phyloP scores from a whole-genome alignment of 1,140 invertebrate genomes.

The Plodia interpunctella region DNA sequence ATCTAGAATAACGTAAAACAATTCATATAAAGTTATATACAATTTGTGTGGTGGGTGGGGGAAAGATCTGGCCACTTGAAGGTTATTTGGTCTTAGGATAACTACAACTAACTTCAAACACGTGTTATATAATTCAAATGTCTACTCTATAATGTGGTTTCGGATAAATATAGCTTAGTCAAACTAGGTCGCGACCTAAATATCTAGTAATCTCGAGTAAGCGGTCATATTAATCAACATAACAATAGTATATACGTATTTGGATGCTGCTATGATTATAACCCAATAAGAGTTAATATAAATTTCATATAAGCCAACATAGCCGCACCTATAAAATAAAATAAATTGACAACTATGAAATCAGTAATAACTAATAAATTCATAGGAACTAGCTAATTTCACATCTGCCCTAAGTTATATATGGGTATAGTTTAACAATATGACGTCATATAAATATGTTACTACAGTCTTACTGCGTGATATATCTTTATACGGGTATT shows the following conservation, averaged over 20 bases:
- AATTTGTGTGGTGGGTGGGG: conserved; percentile 69
- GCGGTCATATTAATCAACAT: background rate
- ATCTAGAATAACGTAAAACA: conserved; percentile 47
- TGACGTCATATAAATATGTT: conserved; percentile 14
- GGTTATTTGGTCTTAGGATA: conserved; percentile 56
- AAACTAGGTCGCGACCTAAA: background rate
- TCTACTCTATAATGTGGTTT: background rate
- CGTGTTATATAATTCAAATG: conserved; percentile 1
- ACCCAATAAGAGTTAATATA: background rate
- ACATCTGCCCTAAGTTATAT: conserved; percentile 8
- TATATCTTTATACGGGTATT: background rate
- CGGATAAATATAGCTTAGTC: conserved; percentile 1
- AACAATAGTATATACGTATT: background rate
- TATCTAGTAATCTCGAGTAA: conserved; percentile 1
- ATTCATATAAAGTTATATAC: conserved; percentile 71
- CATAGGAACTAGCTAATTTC: conserved; percentile 17
- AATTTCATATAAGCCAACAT: background rate
- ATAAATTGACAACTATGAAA: conserved; percentile 14
- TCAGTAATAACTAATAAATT: conserved; percentile 15
- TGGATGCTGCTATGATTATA: background rate
- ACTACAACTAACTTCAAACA: conserved; percentile 2
- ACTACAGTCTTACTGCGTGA: conserved; percentile 14
- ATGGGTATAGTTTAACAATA: background rate
- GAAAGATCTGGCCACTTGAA: conserved; percentile 65
- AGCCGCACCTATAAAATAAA: conserved; percentile 1